A percentile compares a stretch with the other conserved stretches of the same genome.
phyloP scores from a whole-genome alignment of 2,888 invertebrate species.

The Philhelius pedissequus region DNA sequence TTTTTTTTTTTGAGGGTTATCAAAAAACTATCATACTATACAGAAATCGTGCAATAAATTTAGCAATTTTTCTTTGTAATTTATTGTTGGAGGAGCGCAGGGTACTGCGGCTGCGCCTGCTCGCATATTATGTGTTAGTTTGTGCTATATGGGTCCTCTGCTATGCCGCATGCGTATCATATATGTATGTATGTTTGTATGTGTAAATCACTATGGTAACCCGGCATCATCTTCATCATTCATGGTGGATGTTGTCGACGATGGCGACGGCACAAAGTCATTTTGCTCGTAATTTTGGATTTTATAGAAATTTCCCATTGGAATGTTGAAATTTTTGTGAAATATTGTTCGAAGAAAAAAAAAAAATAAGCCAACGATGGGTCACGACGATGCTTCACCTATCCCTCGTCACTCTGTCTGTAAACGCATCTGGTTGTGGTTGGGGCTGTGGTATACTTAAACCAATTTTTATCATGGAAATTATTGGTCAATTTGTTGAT shows the following conservation, averaged over 20 bases:
- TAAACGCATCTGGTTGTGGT: slow-evolving; percentile 37
- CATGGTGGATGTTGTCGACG: slow-evolving; percentile 23
- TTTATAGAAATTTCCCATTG: slow-evolving; percentile 66
- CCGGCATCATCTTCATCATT: slow-evolving; percentile 45
- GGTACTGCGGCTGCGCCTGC: background rate
- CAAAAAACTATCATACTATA: slow-evolving; percentile 63
- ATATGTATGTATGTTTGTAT: too few relatives aligned
- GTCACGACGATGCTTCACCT: slow-evolving; percentile 74
- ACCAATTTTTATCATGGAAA: slow-evolving; percentile 74
- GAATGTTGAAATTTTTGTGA: slow-evolving; percentile 66
- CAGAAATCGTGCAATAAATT: slow-evolving; percentile 68
- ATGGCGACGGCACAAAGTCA: slow-evolving; percentile 30
- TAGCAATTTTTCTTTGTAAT: slow-evolving; percentile 64
- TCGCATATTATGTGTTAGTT: slow-evolving; percentile 22
- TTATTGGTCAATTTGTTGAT: slow-evolving; percentile 79
- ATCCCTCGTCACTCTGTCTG: slow-evolving; percentile 52
- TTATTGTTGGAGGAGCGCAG: slow-evolving; percentile 43
- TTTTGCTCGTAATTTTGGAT: slow-evolving; percentile 58
- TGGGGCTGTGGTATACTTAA: slow-evolving; percentile 66
- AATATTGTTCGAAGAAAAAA: slow-evolving; percentile 39
- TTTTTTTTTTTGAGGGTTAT: slow-evolving; percentile 38
- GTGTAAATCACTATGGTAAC: slow-evolving; percentile 2
- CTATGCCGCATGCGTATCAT: slow-evolving; percentile 1
- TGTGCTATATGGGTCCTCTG: slow-evolving; percentile 44
- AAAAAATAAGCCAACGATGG: slow-evolving; percentile 40